A percentile compares a stretch with the other conserved stretches of the same genome.
phyloP scores from a whole-genome alignment of 1,140 invertebrate species.

The Amphibalanus amphitrite region DNA sequence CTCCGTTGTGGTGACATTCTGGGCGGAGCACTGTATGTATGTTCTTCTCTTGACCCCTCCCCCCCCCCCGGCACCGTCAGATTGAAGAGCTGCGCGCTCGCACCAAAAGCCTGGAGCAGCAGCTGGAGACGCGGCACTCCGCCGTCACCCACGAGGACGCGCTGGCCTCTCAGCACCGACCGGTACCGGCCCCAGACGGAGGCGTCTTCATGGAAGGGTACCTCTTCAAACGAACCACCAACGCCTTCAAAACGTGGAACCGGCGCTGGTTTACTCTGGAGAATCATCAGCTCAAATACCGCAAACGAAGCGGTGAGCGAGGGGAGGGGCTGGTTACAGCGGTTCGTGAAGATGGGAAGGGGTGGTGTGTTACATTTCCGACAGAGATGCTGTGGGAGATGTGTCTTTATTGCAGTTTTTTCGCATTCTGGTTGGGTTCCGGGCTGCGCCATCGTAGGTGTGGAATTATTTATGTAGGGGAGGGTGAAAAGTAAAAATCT shows the following conservation, averaged over 20 bases:
- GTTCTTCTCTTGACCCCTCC: too few species aligned
- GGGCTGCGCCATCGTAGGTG: too few species aligned
- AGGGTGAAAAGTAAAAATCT: too few species aligned
- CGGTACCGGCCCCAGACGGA: slow-evolving; percentile 21
- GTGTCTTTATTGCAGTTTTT: too few species aligned
- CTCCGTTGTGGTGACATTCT: too few species aligned
- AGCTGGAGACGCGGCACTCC: slow-evolving; percentile 71
- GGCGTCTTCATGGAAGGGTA: slow-evolving; percentile 66
- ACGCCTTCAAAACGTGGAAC: slow-evolving; percentile 96
- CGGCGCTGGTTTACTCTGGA: slow-evolving; percentile 65
- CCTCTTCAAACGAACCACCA: slow-evolving; percentile 81
- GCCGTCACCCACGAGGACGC: slow-evolving; percentile 42
- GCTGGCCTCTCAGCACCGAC: slow-evolving; percentile 24
- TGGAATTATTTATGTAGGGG: too few species aligned
- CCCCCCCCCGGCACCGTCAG: slow-evolving; percentile 1
- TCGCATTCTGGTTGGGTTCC: too few species aligned
- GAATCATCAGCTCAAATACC: slow-evolving; percentile 80
- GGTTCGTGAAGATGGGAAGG: too few species aligned
- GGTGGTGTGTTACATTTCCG: too few species aligned
- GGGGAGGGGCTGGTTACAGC: too few species aligned
- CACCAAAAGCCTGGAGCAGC: slow-evolving; percentile 58
- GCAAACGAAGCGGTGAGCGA: slow-evolving; percentile 51
- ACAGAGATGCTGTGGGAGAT: too few species aligned
- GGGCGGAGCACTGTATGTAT: too few species aligned
- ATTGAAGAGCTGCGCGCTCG: slow-evolving; percentile 44